These are phyloP conservation scores for Puma concolor DNA, from an alignment of 2,113 vertebrate species.

Conservation along the genomic window DNA sequence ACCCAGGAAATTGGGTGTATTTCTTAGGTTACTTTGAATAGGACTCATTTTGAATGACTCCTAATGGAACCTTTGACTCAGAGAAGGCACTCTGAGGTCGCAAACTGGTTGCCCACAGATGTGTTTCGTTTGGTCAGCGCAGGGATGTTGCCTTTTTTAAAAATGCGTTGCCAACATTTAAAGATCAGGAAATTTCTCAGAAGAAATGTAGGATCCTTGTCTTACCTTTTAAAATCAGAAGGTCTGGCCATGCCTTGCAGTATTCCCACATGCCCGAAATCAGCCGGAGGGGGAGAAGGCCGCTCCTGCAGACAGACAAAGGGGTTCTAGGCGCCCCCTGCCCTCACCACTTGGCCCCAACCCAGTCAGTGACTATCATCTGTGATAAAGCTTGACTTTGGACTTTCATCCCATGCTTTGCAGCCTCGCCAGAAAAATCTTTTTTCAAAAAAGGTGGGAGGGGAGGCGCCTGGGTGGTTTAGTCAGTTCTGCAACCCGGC, in stretches of 20 bases:
- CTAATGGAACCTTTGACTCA: neutral
- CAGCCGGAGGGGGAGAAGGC: neutral
- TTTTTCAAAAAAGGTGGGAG: neutral
- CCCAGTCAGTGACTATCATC: neutral
- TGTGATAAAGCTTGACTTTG: neutral
- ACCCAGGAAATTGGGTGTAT: neutral
- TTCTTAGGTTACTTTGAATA: constrained; percentile 32
- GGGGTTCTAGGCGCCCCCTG: accelerated
- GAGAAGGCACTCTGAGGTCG: neutral
- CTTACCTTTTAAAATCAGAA: constrained; percentile 40
- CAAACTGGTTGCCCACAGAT: neutral
- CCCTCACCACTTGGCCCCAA: too few species aligned
- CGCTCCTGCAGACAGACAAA: neutral
- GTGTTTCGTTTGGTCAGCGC: neutral
- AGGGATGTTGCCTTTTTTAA: neutral
- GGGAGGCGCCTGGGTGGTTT: too few species aligned
- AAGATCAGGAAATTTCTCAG: constrained; percentile 14
- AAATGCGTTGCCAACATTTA: neutral
- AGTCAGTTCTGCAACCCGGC: too few species aligned
- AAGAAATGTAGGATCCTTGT: neutral
- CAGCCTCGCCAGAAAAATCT: neutral
- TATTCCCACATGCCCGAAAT: neutral
- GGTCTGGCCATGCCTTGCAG: neutral
- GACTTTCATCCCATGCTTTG: neutral
- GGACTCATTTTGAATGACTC: constrained; percentile 3